phyloP scores from a whole-genome alignment of 1,140 invertebrate species.

The Nephotettix cincticeps region DNA sequence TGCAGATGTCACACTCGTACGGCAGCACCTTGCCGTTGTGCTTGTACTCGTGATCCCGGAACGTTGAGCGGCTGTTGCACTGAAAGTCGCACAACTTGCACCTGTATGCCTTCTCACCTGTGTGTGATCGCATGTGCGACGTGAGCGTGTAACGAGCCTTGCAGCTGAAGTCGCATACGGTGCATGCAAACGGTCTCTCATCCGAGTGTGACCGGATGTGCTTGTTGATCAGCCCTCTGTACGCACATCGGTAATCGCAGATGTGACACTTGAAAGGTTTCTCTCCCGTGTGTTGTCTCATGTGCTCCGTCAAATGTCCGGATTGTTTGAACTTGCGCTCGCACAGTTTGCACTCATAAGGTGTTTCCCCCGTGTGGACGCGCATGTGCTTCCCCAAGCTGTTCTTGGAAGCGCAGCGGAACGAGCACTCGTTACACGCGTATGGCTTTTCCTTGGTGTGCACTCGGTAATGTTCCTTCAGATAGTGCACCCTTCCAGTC shows the following conservation, averaged over 20 bases:
- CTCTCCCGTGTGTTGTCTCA: slow-evolving; percentile 6
- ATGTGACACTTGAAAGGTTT: not conserved
- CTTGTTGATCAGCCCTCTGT: not conserved
- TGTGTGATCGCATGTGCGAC: slow-evolving; percentile 22
- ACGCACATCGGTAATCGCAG: not conserved
- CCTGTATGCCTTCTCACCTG: slow-evolving; percentile 17
- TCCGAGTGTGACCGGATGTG: not conserved
- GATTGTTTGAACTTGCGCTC: slow-evolving; percentile 26
- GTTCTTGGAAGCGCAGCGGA: slow-evolving; percentile 20
- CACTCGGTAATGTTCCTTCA: slow-evolving; percentile 5
- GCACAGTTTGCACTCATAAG: slow-evolving; percentile 51
- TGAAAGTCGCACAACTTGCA: not conserved
- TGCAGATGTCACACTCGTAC: not conserved
- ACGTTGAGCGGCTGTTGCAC: not conserved
- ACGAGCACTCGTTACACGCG: slow-evolving; percentile 28
- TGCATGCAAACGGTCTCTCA: slow-evolving; percentile 9
- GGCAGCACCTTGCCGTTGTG: not conserved
- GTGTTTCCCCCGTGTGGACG: slow-evolving; percentile 48
- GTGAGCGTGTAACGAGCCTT: not conserved
- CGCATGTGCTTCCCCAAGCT: slow-evolving; percentile 33
- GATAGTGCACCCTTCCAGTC: not conserved
- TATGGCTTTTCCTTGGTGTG: slow-evolving; percentile 23
- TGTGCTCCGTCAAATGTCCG: slow-evolving; percentile 2
- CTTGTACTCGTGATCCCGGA: not conserved
- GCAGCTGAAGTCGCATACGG: not conserved